phyloP scores from a whole-genome alignment of 1,140 invertebrate species.

The Danaus melanippus region DNA sequence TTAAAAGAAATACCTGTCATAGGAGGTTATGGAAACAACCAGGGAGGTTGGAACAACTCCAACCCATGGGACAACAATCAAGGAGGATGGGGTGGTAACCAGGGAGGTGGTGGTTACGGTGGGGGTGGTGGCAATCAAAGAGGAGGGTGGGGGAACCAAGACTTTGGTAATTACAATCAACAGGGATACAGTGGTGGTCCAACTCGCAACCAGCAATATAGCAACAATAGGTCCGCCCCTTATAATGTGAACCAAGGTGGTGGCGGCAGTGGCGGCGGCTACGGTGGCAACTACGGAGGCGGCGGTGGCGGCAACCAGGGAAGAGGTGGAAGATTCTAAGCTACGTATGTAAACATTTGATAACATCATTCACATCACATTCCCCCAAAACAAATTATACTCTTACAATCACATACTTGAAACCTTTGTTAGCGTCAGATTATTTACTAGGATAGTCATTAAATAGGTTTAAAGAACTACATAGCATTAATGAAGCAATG shows the following conservation, averaged over 20 bases:
- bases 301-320: constrained; percentile 33
- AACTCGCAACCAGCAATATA: constrained; percentile 77
- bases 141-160: constrained; percentile 70
- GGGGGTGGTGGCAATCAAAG: constrained; percentile 48
- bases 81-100: constrained; percentile 53
- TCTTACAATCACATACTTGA: constrained; percentile 11
- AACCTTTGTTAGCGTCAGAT: constrained; percentile 16
- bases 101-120: constrained; percentile 42
- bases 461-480: constrained; percentile 40
- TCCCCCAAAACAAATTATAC: constrained; percentile 12
- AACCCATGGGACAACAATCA: constrained; percentile 62
- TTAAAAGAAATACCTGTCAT: too few species aligned
- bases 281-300: constrained; percentile 46
- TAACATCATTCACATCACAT: constrained; percentile 25
- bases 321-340: constrained; percentile 55
- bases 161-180: constrained; percentile 83
- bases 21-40: constrained; percentile 62
- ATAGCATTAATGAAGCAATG: constrained; percentile 55
- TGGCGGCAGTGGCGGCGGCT: constrained; percentile 63
- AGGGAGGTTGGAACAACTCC: constrained; percentile 59
- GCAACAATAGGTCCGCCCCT: constrained; percentile 75
- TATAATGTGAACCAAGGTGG: constrained; percentile 76
- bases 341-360: constrained; percentile 41
- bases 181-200: constrained; percentile 83
- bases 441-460: constrained; percentile 11